phyloP scores from a whole-genome alignment of 2,797 vertebrate species.

The Silurus aristotelis region DNA sequence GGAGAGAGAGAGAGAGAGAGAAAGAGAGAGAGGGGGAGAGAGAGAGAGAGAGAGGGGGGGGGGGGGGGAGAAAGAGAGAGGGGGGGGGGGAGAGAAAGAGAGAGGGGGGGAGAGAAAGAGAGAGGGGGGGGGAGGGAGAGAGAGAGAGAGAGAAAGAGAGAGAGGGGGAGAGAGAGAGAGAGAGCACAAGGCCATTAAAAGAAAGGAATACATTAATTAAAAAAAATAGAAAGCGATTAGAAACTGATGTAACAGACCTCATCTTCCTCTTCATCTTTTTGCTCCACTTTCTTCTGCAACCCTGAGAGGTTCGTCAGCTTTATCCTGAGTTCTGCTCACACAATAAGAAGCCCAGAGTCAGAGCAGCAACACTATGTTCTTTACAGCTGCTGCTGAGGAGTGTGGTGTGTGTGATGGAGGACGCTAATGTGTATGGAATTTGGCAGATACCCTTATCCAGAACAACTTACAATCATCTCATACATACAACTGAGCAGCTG shows the following conservation, averaged over 20 bases:
- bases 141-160: background rate
- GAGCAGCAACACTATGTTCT: background rate
- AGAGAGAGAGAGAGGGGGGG: background rate
- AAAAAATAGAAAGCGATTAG: background rate
- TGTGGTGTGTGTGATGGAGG: too few relatives aligned
- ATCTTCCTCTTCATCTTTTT: constrained; percentile 87
- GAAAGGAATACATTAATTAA: too few relatives aligned
- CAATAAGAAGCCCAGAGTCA: constrained; percentile 25
- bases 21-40: background rate
- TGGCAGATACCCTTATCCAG: too few relatives aligned
- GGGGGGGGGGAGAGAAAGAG: background rate
- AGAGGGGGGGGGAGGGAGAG: too few relatives aligned
- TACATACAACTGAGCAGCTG: too few relatives aligned
- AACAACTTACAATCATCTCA: too few relatives aligned
- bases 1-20: background rate
- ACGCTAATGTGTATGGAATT: too few relatives aligned
- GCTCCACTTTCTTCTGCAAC: constrained; percentile 88
- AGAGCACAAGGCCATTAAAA: background rate
- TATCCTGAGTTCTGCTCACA: constrained; percentile 87
- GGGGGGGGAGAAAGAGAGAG: background rate
- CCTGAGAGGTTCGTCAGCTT: constrained; percentile 86
- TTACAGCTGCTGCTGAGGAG: background rate
- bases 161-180: background rate
- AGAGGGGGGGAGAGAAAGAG: constrained; percentile 2
- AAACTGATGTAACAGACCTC: constrained; percentile 36